phyloP scores from a whole-genome alignment of 2,888 invertebrate genomes.

The Muschampia plurimacula region DNA sequence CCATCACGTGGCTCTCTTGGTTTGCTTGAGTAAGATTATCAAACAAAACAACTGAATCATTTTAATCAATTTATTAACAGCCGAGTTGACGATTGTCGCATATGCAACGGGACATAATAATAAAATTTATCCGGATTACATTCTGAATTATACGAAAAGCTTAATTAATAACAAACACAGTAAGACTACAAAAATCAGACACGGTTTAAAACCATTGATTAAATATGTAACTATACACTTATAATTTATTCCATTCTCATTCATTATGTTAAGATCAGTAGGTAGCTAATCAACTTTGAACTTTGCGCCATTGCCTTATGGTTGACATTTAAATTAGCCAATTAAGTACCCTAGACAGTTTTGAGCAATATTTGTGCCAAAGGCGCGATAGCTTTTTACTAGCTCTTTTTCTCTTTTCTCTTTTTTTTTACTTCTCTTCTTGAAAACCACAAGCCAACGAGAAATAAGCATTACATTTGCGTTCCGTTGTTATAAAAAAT shows the following conservation, averaged over 20 bases:
- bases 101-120: constrained; percentile 34
- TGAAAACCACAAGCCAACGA: neutral
- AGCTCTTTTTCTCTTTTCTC: neutral
- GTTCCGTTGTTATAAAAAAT: neutral
- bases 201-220: constrained; percentile 19
- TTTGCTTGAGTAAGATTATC: no score
- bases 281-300: neutral
- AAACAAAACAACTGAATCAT: constrained; percentile 13
- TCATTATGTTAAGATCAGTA: neutral
- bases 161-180: constrained; percentile 11
- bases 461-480: neutral
- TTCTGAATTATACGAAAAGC: constrained; percentile 31
- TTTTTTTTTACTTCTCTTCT: neutral
- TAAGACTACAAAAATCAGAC: constrained; percentile 31
- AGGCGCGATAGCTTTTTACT: neutral
- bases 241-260: constrained; percentile 2
- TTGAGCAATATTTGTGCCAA: constrained; percentile 8
- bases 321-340: neutral
- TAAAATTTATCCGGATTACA: constrained; percentile 25
- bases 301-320: neutral
- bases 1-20: no score
- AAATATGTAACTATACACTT: constrained; percentile 1
- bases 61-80: constrained; percentile 43
- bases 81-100: constrained; percentile 36
- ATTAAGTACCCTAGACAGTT: neutral